Conservation (phyloP, 2,888 invertebrate genomes). For the Eulithis testata region DNA sequence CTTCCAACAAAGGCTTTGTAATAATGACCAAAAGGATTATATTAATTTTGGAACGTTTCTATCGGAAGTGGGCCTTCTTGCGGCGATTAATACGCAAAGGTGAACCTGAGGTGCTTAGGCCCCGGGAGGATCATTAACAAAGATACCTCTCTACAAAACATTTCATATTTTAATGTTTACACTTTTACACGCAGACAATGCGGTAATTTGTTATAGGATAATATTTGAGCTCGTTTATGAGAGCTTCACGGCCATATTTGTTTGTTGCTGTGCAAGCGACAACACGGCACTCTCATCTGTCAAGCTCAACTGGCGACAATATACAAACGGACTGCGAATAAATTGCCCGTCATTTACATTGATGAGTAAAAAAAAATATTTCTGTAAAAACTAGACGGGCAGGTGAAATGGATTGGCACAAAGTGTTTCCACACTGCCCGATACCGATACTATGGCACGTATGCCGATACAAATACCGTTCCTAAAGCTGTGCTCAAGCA, state of each 20-base stretch:
- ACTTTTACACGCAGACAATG: slow-evolving; percentile 60
- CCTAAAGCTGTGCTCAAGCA: too few species aligned
- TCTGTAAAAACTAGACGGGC: slow-evolving; percentile 17
- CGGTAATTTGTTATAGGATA: slow-evolving; percentile 78
- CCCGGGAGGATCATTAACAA: slow-evolving; percentile 53
- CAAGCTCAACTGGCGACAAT: slow-evolving; percentile 78
- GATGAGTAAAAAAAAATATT: slow-evolving; percentile 61
- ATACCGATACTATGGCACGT: too few species aligned
- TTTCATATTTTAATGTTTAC: slow-evolving; percentile 62
- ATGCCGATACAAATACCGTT: too few species aligned
- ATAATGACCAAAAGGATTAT: slow-evolving; percentile 38
- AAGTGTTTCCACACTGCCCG: too few species aligned
- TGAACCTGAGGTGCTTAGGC: slow-evolving; percentile 49
- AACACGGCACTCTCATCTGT: slow-evolving; percentile 67
- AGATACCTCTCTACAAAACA: slow-evolving; percentile 51
- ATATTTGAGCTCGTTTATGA: slow-evolving; percentile 78
- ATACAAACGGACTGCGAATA: slow-evolving; percentile 70
- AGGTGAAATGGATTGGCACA: slow-evolving; percentile 4
- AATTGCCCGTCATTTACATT: slow-evolving; percentile 76
- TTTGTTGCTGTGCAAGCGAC: slow-evolving; percentile 65
- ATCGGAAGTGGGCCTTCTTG: slow-evolving; percentile 55
- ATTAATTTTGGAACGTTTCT: slow-evolving; percentile 53
- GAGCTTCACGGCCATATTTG: slow-evolving; percentile 77
- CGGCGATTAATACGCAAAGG: slow-evolving; percentile 56
- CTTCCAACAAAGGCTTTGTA: slow-evolving; percentile 36